Evolutionary conservation across 2,113 vertebrate species (phyloP).

Genomic region (Danionella cerebrum): DNA sequence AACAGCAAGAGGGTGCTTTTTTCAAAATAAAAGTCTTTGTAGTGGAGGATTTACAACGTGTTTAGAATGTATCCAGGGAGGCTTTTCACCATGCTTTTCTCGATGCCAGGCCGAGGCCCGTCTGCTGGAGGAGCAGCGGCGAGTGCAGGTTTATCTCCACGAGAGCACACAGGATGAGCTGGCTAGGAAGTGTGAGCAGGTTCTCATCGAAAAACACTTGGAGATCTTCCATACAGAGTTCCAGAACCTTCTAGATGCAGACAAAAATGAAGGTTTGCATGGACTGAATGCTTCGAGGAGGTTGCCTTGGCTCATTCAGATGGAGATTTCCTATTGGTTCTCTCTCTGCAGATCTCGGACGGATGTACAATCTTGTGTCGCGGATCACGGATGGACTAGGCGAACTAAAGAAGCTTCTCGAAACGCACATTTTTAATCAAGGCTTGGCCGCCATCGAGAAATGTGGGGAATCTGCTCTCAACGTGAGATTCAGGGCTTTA

Average conservation of each 20-base stretch:
- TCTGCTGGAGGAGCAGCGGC: slow-evolving; percentile 80
- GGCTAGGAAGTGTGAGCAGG: slow-evolving; percentile 94
- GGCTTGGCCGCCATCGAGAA: slow-evolving; percentile 97
- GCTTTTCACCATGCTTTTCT: neutral
- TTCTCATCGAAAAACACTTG: slow-evolving; percentile 97
- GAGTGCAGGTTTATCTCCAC: slow-evolving; percentile 96
- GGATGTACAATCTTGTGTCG: slow-evolving; percentile 98
- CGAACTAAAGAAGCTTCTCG: slow-evolving; percentile 93
- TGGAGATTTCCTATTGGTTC: neutral
- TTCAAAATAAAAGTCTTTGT: no score
- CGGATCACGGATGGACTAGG: slow-evolving; percentile 95
- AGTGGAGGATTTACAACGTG: no score
- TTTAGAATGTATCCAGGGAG: no score
- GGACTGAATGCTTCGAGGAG: no score
- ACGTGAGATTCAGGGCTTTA: slow-evolving; percentile 66
- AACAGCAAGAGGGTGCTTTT: no score
- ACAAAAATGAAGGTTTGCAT: slow-evolving; percentile 90
- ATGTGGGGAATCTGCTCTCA: slow-evolving; percentile 95
- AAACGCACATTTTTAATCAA: slow-evolving; percentile 98
- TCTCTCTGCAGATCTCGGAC: slow-evolving; percentile 75
- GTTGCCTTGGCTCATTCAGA: neutral
- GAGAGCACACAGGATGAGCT: slow-evolving; percentile 97
- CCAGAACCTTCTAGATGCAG: slow-evolving; percentile 94
- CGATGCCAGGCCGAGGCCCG: slow-evolving; percentile 39
- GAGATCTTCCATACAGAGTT: slow-evolving; percentile 99